Conservation (phyloP, 2,888 invertebrate genomes). For the Drosophila paramelanica region DNA sequence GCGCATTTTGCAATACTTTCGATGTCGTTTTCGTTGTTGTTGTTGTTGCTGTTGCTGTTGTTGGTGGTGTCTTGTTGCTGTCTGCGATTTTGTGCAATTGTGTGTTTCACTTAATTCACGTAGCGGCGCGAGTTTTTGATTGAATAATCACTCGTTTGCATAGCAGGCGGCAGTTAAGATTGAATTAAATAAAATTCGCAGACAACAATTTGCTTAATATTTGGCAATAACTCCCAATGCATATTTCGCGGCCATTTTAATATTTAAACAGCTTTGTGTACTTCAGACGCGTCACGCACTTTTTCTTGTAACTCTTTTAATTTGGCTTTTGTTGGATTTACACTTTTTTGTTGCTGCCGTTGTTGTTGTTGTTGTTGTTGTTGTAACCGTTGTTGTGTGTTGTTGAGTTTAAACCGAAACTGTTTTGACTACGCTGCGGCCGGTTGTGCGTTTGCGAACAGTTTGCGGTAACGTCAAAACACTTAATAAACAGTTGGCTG, state of each 20-base stretch:
- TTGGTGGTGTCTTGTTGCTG: slow-evolving; percentile 36
- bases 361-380: background rate
- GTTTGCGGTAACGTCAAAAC: slow-evolving; percentile 80
- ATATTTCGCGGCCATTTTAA: slow-evolving; percentile 48
- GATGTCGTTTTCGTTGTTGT: slow-evolving; percentile 41
- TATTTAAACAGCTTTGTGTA: slow-evolving; percentile 26
- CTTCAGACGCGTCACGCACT: slow-evolving; percentile 37
- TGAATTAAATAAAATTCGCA: slow-evolving; percentile 58
- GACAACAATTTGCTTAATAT: slow-evolving; percentile 32
- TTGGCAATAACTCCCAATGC: slow-evolving; percentile 43
- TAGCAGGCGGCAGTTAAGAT: slow-evolving; percentile 53
- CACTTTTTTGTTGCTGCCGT: background rate
- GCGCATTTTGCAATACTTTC: slow-evolving; percentile 75
- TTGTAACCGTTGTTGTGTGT: background rate
- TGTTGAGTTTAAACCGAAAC: slow-evolving; percentile 11
- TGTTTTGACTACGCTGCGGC: slow-evolving; percentile 34
- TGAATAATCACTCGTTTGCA: slow-evolving; percentile 79
- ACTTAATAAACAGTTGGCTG: slow-evolving; percentile 82
- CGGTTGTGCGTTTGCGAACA: slow-evolving; percentile 67
- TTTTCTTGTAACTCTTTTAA: slow-evolving; percentile 18
- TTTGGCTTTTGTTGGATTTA: slow-evolving; percentile 10
- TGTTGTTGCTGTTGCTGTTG: slow-evolving; percentile 27
- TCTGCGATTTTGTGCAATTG: slow-evolving; percentile 71
- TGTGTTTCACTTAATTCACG: slow-evolving; percentile 77
- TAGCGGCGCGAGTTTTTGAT: slow-evolving; percentile 74